Percentiles rank a stretch among this genome's conserved stretches.
Evolutionary conservation across 2,797 vertebrate genomes (phyloP).

Genomic region (Bradypodion pumilum): DNA sequence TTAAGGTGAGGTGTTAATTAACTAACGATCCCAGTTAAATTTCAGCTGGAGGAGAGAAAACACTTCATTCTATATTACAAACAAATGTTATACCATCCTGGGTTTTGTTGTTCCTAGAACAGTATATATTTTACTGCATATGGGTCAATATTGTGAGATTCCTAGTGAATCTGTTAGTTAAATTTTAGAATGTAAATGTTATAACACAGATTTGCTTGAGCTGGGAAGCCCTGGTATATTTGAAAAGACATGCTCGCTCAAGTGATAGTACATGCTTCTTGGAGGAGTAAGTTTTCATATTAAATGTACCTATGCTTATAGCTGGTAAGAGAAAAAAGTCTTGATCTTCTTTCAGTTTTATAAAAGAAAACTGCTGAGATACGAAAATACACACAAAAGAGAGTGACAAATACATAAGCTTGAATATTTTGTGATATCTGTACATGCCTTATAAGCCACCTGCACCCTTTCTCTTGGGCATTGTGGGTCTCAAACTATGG

Average conservation of each 20-base stretch:
- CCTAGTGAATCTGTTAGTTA: slow-evolving; percentile 77
- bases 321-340: slow-evolving; percentile 43
- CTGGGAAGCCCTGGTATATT: slow-evolving; percentile 48
- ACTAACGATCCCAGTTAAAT: slow-evolving; percentile 87
- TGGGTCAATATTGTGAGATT: slow-evolving; percentile 72
- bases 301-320: neutral
- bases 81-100: slow-evolving; percentile 78
- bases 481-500: neutral
- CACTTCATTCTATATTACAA: slow-evolving; percentile 80
- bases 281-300: neutral
- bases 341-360: slow-evolving; percentile 12
- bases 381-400: slow-evolving; percentile 36
- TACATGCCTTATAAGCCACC: neutral
- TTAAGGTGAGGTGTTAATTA: slow-evolving; percentile 96
- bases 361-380: slow-evolving; percentile 41
- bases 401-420: slow-evolving; percentile 6
- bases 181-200: slow-evolving; percentile 76
- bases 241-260: neutral
- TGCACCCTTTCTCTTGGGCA: neutral
- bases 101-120: slow-evolving; percentile 56
- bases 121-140: slow-evolving; percentile 63
- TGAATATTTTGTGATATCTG: neutral
- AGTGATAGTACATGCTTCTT: neutral
- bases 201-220: slow-evolving; percentile 60
- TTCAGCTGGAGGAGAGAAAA: slow-evolving; percentile 78